Conservation (phyloP, 2,113 vertebrate species). For the Pristiophorus japonicus region DNA sequence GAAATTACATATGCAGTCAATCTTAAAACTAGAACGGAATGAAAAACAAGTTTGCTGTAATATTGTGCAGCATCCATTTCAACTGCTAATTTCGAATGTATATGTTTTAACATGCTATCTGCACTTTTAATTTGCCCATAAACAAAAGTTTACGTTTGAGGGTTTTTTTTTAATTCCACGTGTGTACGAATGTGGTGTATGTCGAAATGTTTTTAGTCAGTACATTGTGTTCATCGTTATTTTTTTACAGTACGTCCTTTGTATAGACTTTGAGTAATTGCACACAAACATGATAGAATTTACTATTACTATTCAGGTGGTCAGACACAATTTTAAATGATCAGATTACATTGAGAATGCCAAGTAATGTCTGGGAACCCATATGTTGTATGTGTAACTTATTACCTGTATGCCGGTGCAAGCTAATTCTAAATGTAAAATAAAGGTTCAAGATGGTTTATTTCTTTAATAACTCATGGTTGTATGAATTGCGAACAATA, state of each 20-base stretch:
- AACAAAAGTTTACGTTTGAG: background rate
- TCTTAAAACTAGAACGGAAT: background rate
- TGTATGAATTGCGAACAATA: background rate
- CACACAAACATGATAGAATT: background rate
- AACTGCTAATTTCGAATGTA: background rate
- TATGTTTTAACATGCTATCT: background rate
- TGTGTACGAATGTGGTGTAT: background rate
- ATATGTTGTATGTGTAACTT: background rate
- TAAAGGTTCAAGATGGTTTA: background rate
- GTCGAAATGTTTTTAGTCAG: background rate
- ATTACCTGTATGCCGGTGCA: background rate
- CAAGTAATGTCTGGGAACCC: background rate
- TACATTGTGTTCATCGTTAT: background rate
- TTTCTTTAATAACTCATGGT: background rate
- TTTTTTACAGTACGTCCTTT: background rate
- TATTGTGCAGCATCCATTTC: background rate
- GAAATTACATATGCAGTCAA: background rate
- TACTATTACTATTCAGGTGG: background rate
- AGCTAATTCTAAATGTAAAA: slow-evolving; percentile 9
- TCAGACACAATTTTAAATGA: background rate
- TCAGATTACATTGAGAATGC: background rate
- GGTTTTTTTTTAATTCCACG: background rate
- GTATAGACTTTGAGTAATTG: background rate
- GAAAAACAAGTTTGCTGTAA: background rate
- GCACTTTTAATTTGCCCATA: background rate